Conservation (phyloP, 2,113 vertebrate species). For the Laterallus jamaicensis region DNA sequence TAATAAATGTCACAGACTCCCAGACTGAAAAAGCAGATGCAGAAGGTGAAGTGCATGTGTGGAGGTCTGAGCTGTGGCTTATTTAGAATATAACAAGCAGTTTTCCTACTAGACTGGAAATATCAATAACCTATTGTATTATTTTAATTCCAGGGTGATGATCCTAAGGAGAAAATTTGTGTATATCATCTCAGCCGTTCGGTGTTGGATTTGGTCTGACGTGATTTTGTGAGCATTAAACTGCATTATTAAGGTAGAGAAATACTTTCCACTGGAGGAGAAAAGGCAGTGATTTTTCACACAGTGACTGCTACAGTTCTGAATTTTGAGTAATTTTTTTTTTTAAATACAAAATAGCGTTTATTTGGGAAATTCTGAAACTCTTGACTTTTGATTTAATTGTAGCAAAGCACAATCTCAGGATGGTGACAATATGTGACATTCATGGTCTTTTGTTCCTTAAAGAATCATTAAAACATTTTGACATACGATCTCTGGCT, state of each 20-base stretch:
- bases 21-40: background rate
- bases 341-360: background rate
- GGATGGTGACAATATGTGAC: slow-evolving; percentile 25
- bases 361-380: slow-evolving; percentile 7
- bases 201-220: slow-evolving; percentile 50
- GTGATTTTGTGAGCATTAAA: slow-evolving; percentile 43
- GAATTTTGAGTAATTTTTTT: background rate
- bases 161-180: slow-evolving; percentile 26
- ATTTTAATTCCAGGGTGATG: slow-evolving; percentile 53
- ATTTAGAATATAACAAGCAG: background rate
- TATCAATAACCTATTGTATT: slow-evolving; percentile 24
- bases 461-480: background rate
- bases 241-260: slow-evolving; percentile 1
- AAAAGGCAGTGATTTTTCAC: background rate
- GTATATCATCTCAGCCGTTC: slow-evolving; percentile 3
- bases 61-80: background rate
- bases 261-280: slow-evolving; percentile 36
- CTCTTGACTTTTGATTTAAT: background rate
- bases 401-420: slow-evolving; percentile 61
- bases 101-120: background rate
- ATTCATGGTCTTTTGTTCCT: background rate
- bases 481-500: background rate
- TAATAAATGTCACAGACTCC: background rate
- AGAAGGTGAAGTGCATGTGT: background rate
- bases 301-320: slow-evolving; percentile 12